A percentile compares a stretch with the other conserved stretches of the same genome.
Conservation (phyloP, 2,113 vertebrate species). For the Aythya baeri region DNA sequence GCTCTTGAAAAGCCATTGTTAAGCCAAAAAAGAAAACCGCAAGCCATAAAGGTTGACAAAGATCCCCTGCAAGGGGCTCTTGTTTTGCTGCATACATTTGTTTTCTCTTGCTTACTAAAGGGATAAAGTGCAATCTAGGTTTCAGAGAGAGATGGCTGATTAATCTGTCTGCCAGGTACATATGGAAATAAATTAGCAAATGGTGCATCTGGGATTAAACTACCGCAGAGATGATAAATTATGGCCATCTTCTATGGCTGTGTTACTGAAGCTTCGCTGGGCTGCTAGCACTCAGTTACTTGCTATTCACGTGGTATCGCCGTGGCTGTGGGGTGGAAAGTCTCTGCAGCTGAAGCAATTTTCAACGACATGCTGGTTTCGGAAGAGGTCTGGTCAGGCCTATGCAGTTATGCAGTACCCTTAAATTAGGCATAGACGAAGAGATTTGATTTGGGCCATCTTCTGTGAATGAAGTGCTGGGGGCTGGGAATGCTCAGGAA, state of each 20-base stretch:
- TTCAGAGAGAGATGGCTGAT: constrained; percentile 78
- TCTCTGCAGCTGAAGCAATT: constrained; percentile 38
- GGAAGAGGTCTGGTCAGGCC: background rate
- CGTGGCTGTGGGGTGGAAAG: background rate
- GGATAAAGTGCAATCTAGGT: constrained; percentile 70
- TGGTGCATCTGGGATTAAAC: constrained; percentile 77
- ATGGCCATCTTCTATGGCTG: constrained; percentile 62
- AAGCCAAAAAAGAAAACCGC: constrained; percentile 20
- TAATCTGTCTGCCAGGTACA: constrained; percentile 83
- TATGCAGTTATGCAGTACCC: background rate
- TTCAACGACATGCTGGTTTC: background rate
- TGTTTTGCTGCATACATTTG: constrained; percentile 61
- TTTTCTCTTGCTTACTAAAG: constrained; percentile 68
- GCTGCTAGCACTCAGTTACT: constrained; percentile 35
- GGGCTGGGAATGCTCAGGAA: background rate
- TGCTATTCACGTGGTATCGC: constrained; percentile 7
- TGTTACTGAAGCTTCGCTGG: constrained; percentile 69
- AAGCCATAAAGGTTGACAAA: background rate
- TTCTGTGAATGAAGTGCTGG: background rate
- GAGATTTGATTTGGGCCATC: background rate
- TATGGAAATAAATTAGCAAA: constrained; percentile 86
- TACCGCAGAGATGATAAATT: constrained; percentile 81
- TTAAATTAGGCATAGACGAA: background rate
- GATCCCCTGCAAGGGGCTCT: constrained; percentile 45
- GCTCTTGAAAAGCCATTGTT: constrained; percentile 37